phyloP scores from a whole-genome alignment of 64 coral and sea anemone genomes.

The Stichodactyla helianthus region DNA sequence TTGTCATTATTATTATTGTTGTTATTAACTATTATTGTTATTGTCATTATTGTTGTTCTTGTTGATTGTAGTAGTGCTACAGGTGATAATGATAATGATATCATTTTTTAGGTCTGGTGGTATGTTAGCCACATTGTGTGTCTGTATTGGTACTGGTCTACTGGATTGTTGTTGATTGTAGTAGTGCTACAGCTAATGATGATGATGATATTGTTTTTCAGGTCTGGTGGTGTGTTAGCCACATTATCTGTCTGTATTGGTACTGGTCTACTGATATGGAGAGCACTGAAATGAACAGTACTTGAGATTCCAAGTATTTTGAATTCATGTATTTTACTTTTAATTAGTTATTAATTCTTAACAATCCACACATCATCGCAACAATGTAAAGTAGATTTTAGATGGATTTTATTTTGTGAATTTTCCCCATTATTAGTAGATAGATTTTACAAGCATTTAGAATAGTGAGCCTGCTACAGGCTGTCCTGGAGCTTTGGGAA shows the following conservation, averaged over 20 bases:
- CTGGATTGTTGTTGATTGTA: background rate
- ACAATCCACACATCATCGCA: background rate
- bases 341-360: too few species aligned
- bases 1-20: background rate
- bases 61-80: too few species aligned
- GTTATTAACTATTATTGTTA: too few species aligned
- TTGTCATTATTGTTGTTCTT: too few species aligned
- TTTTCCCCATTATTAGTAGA: too few species aligned
- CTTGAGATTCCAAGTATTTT: too few species aligned
- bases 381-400: background rate
- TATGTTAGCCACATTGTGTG: background rate
- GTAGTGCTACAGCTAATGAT: background rate
- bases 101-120: conserved; percentile 27
- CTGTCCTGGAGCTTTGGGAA: too few species aligned
- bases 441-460: too few species aligned
- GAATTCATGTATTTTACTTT: too few species aligned
- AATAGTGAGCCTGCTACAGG: too few species aligned
- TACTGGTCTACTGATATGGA: background rate
- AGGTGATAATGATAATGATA: background rate
- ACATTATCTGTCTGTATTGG: conserved; percentile 35
- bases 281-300: background rate
- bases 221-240: conserved; percentile 27
- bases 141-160: conserved; percentile 19
- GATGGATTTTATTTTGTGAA: too few species aligned
- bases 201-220: background rate